Evolutionary conservation across 1,140 invertebrate genomes (phyloP), one percentile per base, ranked within the genome.

Genomic region (Calephelis nemesis): DNA sequence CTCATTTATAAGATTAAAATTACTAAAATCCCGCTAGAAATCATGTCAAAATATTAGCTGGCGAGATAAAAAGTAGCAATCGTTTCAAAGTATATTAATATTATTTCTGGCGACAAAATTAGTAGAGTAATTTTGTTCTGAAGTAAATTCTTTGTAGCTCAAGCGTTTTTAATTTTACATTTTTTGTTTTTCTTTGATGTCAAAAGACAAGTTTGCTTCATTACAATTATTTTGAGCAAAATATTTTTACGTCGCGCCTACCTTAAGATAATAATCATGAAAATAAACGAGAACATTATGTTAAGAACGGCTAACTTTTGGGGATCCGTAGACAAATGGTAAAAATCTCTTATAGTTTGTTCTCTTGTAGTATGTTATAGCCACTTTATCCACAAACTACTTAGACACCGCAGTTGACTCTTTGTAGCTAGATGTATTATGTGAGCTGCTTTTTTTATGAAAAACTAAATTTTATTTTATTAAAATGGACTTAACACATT

Each of bases 181-280:
- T 40, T 40, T 60, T 60, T 60, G 13, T 60, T 4, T 73, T 75
- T 72, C 74, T 78, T 81, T 81, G 76, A 81, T 65, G 69, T 76
- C 65, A 11, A 58, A 68, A 45, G 42, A 45, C 48, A 8, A 75
- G 68, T 74, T 76, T 77, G 65, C 66, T 47, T 81, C 75, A 75
- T 77, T 75, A 75, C 68, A 62, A 30, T 15, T 42, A 11, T 54
- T 58, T 58, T 58, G 54, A 45, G 52, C 50, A 42, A 66, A 54
- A 54, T 45, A 54, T 66, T 49, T 47, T 64, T 50, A 39, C 47
- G 63, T 66, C 65, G 39, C 52, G 52, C 45, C 65, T 66, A 45
- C 52, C 15, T 52, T 40, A 7, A 58, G 39, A 58, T 66, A 65
- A 65, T 52, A 66, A 52, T 54, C 47, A 48, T 11, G 45, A 47